phyloP scores from a whole-genome alignment of 2,888 invertebrate species.

The Saturnia pavonia region DNA sequence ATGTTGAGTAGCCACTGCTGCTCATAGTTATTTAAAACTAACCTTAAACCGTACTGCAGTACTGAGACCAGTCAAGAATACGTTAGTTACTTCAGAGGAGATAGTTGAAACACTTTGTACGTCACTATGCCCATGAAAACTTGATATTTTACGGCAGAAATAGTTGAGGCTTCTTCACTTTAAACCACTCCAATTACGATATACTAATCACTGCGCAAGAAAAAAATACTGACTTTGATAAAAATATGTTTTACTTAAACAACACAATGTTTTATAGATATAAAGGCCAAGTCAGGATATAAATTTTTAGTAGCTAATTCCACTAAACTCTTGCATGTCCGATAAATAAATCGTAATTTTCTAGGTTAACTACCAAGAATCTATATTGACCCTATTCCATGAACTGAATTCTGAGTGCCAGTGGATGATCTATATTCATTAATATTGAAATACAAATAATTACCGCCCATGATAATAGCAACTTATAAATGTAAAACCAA shows the following conservation, averaged over 20 bases:
- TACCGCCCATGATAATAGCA: neutral
- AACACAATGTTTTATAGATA: too few species aligned
- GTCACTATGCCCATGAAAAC: neutral
- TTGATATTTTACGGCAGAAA: neutral
- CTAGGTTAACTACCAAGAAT: neutral
- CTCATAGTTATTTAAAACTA: neutral
- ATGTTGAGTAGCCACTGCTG: neutral
- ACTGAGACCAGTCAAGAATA: neutral
- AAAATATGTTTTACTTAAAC: too few species aligned
- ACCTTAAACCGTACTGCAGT: neutral
- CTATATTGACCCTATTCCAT: neutral
- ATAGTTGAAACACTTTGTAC: neutral
- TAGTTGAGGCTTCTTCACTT: neutral
- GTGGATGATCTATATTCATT: slow-evolving; percentile 4
- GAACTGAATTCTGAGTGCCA: neutral
- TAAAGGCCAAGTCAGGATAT: neutral
- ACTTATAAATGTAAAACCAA: neutral
- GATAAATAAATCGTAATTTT: neutral
- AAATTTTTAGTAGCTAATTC: neutral
- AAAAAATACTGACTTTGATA: too few species aligned
- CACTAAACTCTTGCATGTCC: neutral
- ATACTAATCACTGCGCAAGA: too few species aligned
- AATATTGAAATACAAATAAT: slow-evolving; percentile 4
- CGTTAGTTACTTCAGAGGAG: neutral
- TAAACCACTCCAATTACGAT: neutral